Evolutionary conservation across 2,113 vertebrate species (phyloP), one percentile per base, ranked within the genome.

Genomic region (Hydrochoerus hydrochaeris): DNA sequence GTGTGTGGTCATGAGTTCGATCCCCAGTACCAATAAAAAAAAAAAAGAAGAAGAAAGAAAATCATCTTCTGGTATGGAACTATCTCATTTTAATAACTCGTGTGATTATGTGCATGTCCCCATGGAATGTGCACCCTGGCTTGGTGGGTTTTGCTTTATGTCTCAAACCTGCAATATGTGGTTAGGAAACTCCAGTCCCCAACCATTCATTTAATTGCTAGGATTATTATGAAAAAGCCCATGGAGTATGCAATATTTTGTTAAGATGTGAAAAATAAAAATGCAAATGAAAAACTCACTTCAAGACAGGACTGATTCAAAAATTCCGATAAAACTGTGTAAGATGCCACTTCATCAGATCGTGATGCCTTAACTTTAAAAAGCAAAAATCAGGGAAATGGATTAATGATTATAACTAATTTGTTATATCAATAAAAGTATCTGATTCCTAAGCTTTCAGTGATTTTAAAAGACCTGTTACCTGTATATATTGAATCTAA

Each of bases 401-500:
- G 32, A 49, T 84, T 85, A 62, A 69, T 22, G 10, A 5, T 94
- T n/a, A 54, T 11, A 88, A 5, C 44, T 89, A 13, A 32, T 54
- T 67, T 26, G 5, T 78, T 84, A 78, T 0, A 2, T 69, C 22
- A 80, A 28, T 35, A 63, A 90, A 80, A 54, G 35, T 38, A 49
- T 60, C 81, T 81, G 58, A 71, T 88, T 78, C 54, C 44, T 62
- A 86, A 86, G 60, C 46, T 96, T 91, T 75, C 85, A 58, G 32
- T 89, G 52, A 90, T 69, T 95, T 77, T 26, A 5, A 54, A 78
- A 95, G 86, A 57, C 35, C 41, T 90, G 10, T 49, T 67, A 65
- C 80, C 26, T 60, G 3, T 71, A 73, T 85, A 58, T 60, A 44
- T 77, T 69, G 35, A 94, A 57, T 75, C 35, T 62, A 81, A 88